Conservation (phyloP, 1,140 invertebrate genomes). For the Drosophila nigrodunni region DNA sequence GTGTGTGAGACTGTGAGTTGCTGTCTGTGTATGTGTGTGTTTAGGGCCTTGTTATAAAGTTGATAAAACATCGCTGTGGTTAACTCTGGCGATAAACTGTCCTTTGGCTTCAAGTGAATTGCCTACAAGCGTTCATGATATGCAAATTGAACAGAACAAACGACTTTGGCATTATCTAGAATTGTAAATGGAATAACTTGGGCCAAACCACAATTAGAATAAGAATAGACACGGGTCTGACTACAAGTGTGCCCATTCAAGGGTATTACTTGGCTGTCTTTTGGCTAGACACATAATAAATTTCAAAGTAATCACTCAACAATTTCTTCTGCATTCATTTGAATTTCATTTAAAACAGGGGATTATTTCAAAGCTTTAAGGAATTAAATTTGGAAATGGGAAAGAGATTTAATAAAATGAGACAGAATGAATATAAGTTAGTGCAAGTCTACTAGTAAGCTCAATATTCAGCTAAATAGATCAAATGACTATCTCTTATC, state of each 20-base stretch:
- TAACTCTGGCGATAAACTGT: slow-evolving; percentile 48
- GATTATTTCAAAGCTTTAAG: too few species aligned
- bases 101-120: slow-evolving; percentile 21
- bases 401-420: too few species aligned
- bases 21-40: slow-evolving; percentile 1
- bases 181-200: slow-evolving; percentile 21
- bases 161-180: slow-evolving; percentile 1
- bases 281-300: slow-evolving; percentile 3
- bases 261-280: slow-evolving; percentile 7
- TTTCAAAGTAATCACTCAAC: not conserved
- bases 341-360: too few species aligned
- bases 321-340: too few species aligned
- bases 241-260: slow-evolving; percentile 7
- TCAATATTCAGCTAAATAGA: too few species aligned
- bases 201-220: slow-evolving; percentile 20
- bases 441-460: too few species aligned
- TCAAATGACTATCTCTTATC: too few species aligned
- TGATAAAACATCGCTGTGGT: slow-evolving; percentile 43
- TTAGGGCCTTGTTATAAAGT: slow-evolving; percentile 36
- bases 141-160: slow-evolving; percentile 18
- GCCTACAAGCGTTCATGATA: slow-evolving; percentile 31
- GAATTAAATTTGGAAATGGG: too few species aligned
- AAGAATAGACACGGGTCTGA: not conserved
- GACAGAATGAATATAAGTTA: too few species aligned
- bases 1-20: not conserved